Base-by-base conservation (phyloP, 2,888 invertebrate species). In the Hemistola chrysoprasaria region DNA sequence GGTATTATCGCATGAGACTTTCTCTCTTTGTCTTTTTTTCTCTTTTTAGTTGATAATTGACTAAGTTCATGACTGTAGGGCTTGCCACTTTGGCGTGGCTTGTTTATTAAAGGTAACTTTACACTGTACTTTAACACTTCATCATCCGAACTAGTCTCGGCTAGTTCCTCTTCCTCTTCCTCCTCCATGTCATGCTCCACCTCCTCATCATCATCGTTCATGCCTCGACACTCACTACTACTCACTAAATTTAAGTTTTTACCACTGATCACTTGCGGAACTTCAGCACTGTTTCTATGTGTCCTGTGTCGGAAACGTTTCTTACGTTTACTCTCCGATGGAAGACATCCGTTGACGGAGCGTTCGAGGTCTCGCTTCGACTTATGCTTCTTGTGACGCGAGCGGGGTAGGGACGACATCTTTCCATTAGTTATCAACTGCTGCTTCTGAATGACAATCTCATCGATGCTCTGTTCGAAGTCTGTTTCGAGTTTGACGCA, bases 51-150 rank as follows among this genome's bases (percentile, higher is more conserved):
- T 59, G 86, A 86, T 86, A 88, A 85, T 87, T 88, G 88, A 85
- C 89, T 88, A 80, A 89, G 87, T 84, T 87, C 77, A 81, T 89
- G 89, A 78, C 88, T 89, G 82, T 83, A 89, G 25, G 90, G 90
- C 75, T 89, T 89, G 51, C 90, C 90, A 77, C 85, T 85, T 52
- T 79, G 81, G 34, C 82, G 71, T 36, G 71, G 73, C 65, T 82
- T 65, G 66, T 71, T 81, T 60, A 75, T 72, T 72, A 82, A 67
- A 47, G 84, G 86, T 83, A 87, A 84, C 84, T 84, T 86, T 60
- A 80, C 78, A 81, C 78, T 83, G 70, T 56, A 77, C 63, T 79
- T 74, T 65, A 87, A 75, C 71, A 84, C 77, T 76, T 86, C 86
- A 72, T 87, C 87, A 26, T 86, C 87, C 26, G 87, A 87, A 77